Percentiles rank a stretch among this genome's conserved stretches.
Conservation (phyloP, 2,888 invertebrate species). For the Bombylius major region DNA sequence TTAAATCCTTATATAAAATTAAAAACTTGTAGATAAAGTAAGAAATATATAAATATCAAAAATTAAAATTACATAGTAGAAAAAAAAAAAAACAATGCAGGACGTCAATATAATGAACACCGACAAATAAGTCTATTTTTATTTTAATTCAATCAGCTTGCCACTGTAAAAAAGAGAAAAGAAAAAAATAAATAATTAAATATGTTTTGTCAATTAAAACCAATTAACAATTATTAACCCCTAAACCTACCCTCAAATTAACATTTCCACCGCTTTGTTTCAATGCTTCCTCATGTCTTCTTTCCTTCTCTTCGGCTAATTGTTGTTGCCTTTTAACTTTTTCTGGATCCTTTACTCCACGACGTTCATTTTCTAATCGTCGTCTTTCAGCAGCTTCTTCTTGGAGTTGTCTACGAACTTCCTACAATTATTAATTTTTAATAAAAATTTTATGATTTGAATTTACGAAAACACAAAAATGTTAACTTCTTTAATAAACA, state of each 20-base stretch:
- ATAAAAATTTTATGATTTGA: background rate
- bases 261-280: conserved; percentile 23
- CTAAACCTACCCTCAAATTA: conserved; percentile 20
- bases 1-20: too few relatives aligned
- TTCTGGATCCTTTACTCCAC: conserved; percentile 53
- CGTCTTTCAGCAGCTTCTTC: conserved; percentile 57
- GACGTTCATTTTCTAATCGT: conserved; percentile 43
- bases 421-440: conserved; percentile 34
- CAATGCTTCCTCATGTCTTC: conserved; percentile 39
- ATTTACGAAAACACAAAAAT: too few relatives aligned
- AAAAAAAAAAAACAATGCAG: too few relatives aligned
- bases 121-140: background rate
- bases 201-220: background rate
- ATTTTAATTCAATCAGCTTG: conserved; percentile 22
- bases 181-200: background rate
- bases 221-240: too few relatives aligned
- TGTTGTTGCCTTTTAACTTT: conserved; percentile 47
- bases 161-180: conserved; percentile 22
- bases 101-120: too few relatives aligned
- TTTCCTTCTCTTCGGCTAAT: conserved; percentile 44
- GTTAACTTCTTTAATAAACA: background rate
- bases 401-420: conserved; percentile 50
- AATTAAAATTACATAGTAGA: too few relatives aligned
- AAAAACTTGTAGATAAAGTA: too few relatives aligned
- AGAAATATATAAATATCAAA: too few relatives aligned